phyloP scores from a whole-genome alignment of 2,797 vertebrate genomes.

The Cossypha niveicapilla region DNA sequence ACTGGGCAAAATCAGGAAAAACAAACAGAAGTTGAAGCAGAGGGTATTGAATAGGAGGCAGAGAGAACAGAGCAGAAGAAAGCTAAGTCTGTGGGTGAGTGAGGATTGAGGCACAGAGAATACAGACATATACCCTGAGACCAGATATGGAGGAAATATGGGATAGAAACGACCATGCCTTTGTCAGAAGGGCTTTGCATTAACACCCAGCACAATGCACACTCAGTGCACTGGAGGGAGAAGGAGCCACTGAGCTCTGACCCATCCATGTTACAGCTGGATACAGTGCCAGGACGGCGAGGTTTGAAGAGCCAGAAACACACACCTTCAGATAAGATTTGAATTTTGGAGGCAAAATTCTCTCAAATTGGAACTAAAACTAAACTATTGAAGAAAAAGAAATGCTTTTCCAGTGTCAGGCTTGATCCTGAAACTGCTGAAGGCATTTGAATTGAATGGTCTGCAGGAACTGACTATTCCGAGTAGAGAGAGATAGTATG shows the following conservation, averaged over 20 bases:
- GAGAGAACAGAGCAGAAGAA: not conserved
- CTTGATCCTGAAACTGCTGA: not conserved
- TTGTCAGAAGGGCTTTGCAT: not conserved
- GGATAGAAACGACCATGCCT: rapidly evolving
- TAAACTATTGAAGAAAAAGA: not conserved
- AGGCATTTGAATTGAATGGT: not conserved
- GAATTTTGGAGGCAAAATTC: not conserved
- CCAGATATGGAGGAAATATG: not conserved
- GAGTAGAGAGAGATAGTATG: not conserved
- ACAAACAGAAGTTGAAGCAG: not conserved
- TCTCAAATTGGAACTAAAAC: not conserved
- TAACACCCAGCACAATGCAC: rapidly evolving
- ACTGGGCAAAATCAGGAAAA: not conserved
- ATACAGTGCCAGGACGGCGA: not conserved
- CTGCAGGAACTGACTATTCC: not conserved
- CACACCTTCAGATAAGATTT: not conserved
- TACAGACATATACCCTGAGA: not conserved
- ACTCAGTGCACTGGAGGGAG: not conserved
- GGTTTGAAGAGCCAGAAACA: not conserved
- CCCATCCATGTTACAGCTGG: rapidly evolving
- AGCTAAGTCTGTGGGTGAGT: not conserved
- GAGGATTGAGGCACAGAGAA: not conserved
- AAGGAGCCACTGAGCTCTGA: not conserved
- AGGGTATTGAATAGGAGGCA: not conserved
- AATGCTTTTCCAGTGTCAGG: not conserved